Base-by-base conservation (phyloP, 2,113 vertebrate genomes). In the Colaptes auratus region DNA sequence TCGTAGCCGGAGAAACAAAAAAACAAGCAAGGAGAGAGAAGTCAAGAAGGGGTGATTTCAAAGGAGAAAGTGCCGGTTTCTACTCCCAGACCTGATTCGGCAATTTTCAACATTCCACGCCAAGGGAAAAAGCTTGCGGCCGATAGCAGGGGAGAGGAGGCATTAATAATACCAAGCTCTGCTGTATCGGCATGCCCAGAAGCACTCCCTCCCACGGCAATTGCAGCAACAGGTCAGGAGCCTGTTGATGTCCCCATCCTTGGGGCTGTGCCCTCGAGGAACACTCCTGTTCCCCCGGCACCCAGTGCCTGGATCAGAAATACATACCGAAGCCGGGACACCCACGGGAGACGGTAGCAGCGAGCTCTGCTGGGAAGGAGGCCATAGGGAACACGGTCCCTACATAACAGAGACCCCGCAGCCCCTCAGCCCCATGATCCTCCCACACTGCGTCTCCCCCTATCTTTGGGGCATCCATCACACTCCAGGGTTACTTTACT, bases 221-320 rank as follows among this genome's bases (percentile, higher is more conserved):
- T 18, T 4, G 7, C 76, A 84, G 95, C 96, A 95, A 95, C 96
- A 96, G 88, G 95, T 94, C 92, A 20, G 80, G n/a, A 94, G 83
- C 83, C 83, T 96, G 93, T 44, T n/a, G 44, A 28, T 2, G 3
- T 65, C 71, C 61, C 44, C 6, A 15, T 63, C 24, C 61, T 33
- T 12, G 4, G n/a, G 65, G 73, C 63, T 64, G 48, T 6, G 63
- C 12, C 82, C 71, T 36, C 6, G 2, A 21, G 21, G 42, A 27
- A 50, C 1, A 23, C 63, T 85, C 30, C 44, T 33, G 59, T 30
- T 58, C 14, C 42, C 19, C 19, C 39, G 11, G 66, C 58, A 56
- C n/a, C 55, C 55, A 39, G 28, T 4, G 36, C 67, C 42, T 6
- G 30, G 18, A 81, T 6, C 12, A 20, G 7, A 24, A 13, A 48